phyloP scores from a whole-genome alignment of 2,113 vertebrate genomes.

The Amia ocellicauda region DNA sequence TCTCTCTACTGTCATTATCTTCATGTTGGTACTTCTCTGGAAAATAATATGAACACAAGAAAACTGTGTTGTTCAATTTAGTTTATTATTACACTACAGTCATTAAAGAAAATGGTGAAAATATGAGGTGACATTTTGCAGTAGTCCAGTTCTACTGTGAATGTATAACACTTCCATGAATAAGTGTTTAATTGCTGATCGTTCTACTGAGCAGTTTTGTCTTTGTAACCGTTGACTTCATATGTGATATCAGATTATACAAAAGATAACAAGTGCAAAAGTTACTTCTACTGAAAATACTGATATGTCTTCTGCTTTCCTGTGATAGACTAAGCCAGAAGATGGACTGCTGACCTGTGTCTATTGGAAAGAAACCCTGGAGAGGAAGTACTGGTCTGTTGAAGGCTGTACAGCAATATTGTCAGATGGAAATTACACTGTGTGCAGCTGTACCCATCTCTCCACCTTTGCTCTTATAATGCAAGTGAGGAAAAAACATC shows the following conservation, averaged over 20 bases:
- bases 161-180: too few relatives aligned
- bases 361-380: constrained; percentile 47
- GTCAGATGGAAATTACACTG: constrained; percentile 41
- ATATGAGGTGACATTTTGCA: too few relatives aligned
- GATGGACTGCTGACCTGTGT: constrained; percentile 55
- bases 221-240: not conserved
- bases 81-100: too few relatives aligned
- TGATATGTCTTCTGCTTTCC: not conserved
- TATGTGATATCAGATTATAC: too few relatives aligned
- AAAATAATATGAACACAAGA: too few relatives aligned
- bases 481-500: constrained; percentile 49
- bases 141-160: too few relatives aligned
- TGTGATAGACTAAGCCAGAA: constrained; percentile 26
- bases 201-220: too few relatives aligned
- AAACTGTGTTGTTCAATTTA: too few relatives aligned
- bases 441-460: constrained; percentile 62
- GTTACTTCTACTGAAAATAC: too few relatives aligned
- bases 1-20: not conserved
- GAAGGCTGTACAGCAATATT: constrained; percentile 48
- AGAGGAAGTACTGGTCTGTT: constrained; percentile 47
- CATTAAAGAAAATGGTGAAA: too few relatives aligned
- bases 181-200: too few relatives aligned
- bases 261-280: too few relatives aligned
- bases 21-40: not conserved
- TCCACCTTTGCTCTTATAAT: constrained; percentile 71